Conservation (phyloP, 2,797 vertebrate genomes). For the Arctocebus calabarensis region DNA sequence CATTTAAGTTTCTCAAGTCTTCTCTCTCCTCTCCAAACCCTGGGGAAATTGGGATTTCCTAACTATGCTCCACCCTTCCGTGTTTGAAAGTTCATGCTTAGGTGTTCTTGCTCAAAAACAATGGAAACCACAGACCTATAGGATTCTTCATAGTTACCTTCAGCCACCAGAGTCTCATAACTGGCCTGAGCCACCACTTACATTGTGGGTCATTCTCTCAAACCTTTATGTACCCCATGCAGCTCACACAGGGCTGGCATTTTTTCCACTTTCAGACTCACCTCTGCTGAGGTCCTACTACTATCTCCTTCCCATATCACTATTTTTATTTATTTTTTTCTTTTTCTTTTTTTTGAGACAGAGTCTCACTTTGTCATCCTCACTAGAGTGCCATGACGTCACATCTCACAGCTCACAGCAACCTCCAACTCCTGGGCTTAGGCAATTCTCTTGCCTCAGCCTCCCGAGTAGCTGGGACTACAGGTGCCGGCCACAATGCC, state of each 20-base stretch:
- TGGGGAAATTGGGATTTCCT: background rate
- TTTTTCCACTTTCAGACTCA: background rate
- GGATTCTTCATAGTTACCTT: background rate
- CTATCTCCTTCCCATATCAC: background rate
- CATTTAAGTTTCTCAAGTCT: background rate
- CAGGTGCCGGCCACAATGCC: too few relatives aligned
- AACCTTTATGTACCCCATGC: background rate
- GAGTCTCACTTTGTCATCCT: too few relatives aligned
- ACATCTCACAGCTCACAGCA: too few relatives aligned
- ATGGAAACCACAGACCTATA: background rate
- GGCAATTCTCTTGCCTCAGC: too few relatives aligned
- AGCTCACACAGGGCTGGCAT: too few relatives aligned
- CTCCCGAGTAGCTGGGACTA: too few relatives aligned
- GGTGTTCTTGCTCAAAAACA: background rate
- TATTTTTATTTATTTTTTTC: too few relatives aligned
- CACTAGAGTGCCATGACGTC: too few relatives aligned
- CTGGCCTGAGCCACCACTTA: background rate
- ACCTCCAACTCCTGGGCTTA: too few relatives aligned
- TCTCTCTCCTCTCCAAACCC: background rate
- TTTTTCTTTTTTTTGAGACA: too few relatives aligned
- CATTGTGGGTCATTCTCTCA: background rate
- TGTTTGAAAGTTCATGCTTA: background rate
- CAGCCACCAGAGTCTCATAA: background rate
- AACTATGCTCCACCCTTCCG: background rate
- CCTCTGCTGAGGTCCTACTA: background rate